These are phyloP conservation scores for Carabus problematicus DNA, from an alignment of 2,888 invertebrate species.

Conservation along the genomic window DNA sequence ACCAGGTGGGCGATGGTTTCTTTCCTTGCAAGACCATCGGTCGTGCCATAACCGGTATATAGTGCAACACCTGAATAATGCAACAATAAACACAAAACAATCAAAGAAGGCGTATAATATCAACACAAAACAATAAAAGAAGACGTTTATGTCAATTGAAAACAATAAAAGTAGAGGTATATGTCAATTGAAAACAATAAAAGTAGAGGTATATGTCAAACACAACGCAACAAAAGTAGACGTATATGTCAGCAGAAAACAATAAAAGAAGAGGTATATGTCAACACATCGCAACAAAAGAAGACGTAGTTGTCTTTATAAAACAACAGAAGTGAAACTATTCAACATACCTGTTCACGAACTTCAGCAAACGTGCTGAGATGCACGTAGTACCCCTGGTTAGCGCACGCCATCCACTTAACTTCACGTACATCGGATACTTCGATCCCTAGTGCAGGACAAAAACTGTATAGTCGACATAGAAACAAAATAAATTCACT, in stretches of 20 bases:
- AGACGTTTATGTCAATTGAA: no score
- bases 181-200: no score
- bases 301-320: no score
- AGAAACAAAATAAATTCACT: no score
- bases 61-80: slow-evolving; percentile 73
- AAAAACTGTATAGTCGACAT: no score
- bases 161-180: no score
- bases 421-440: slow-evolving; percentile 92
- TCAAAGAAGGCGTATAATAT: not conserved
- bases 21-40: slow-evolving; percentile 88
- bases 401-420: slow-evolving; percentile 98
- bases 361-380: slow-evolving; percentile 97
- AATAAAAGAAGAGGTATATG: not conserved
- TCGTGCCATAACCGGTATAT: slow-evolving; percentile 95
- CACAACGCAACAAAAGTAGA: not conserved
- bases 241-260: no score
- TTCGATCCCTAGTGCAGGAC: slow-evolving; percentile 54
- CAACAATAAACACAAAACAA: no score
- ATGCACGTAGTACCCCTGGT: slow-evolving; percentile 95
- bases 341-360: slow-evolving; percentile 78
- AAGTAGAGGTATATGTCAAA: no score
- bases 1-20: slow-evolving; percentile 92
- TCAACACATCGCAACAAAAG: no score
- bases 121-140: no score
- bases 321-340: not conserved